Conservation (phyloP, 2,797 vertebrate species). For the Rhinoraja longicauda region DNA sequence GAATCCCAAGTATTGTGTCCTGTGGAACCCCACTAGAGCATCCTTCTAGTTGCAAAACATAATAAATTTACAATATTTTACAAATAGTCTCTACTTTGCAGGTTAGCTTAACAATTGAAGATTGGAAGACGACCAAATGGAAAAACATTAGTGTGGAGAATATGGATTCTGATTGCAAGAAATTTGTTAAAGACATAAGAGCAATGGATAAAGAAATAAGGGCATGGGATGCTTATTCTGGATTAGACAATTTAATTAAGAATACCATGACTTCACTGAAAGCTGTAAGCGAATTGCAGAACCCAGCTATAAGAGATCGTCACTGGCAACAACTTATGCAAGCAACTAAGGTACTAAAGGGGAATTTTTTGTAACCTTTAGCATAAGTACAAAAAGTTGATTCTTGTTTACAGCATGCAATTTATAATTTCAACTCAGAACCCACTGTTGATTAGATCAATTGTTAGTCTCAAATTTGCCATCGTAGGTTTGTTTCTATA, state of each 20-base stretch:
- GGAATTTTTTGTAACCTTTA: not conserved
- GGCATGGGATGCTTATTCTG: conserved; percentile 54
- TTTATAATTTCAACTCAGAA: not conserved
- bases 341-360: conserved; percentile 54
- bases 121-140: conserved; percentile 63
- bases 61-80: not conserved
- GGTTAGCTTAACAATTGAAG: conserved; percentile 54
- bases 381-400: not conserved
- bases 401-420: not conserved
- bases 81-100: not conserved
- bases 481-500: not conserved
- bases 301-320: conserved; percentile 57
- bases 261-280: conserved; percentile 58
- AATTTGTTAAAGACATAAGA: conserved; percentile 58
- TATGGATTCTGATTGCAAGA: conserved; percentile 61
- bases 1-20: no score
- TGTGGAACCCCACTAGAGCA: no score
- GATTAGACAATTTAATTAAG: conserved; percentile 57
- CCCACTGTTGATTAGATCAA: not conserved
- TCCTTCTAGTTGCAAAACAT: no score
- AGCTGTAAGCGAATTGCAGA: conserved; percentile 58
- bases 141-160: conserved; percentile 57
- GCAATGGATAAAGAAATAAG: conserved; percentile 59
- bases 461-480: not conserved
- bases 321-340: conserved; percentile 65